These are phyloP conservation scores for Caligus rogercresseyi DNA, from an alignment of 1,140 invertebrate species.

Conservation along the genomic window DNA sequence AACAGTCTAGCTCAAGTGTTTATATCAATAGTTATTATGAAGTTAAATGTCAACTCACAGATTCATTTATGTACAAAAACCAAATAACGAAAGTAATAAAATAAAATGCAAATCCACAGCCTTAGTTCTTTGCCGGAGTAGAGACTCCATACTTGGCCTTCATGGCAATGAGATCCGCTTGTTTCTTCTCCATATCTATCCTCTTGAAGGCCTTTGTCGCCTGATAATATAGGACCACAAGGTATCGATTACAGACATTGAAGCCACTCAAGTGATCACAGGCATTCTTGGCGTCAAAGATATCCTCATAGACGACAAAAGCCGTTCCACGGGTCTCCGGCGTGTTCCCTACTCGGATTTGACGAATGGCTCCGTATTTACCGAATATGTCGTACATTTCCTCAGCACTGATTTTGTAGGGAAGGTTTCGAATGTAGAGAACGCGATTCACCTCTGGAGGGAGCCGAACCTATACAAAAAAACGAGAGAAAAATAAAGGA, in stretches of 20 bases:
- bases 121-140: constrained; percentile 23
- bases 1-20: no score
- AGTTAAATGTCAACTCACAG: no score
- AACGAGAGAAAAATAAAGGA: constrained; percentile 5
- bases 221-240: constrained; percentile 92
- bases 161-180: constrained; percentile 87
- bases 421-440: constrained; percentile 88
- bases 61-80: no score
- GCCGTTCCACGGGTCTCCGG: constrained; percentile 93
- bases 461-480: constrained; percentile 58
- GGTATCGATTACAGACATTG: constrained; percentile 94
- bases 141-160: constrained; percentile 77
- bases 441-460: constrained; percentile 97
- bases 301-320: constrained; percentile 98
- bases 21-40: no score
- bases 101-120: no score
- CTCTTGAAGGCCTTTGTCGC: constrained; percentile 74
- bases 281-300: constrained; percentile 99
- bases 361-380: constrained; percentile 96
- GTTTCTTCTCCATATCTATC: constrained; percentile 87
- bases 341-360: constrained; percentile 86
- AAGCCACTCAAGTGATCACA: constrained; percentile 98
- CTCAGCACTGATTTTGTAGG: constrained; percentile 98
- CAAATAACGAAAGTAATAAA: no score
- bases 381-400: constrained; percentile 99